Conservation (phyloP, 2,797 vertebrate species). For the Megaceryle alcyon region DNA sequence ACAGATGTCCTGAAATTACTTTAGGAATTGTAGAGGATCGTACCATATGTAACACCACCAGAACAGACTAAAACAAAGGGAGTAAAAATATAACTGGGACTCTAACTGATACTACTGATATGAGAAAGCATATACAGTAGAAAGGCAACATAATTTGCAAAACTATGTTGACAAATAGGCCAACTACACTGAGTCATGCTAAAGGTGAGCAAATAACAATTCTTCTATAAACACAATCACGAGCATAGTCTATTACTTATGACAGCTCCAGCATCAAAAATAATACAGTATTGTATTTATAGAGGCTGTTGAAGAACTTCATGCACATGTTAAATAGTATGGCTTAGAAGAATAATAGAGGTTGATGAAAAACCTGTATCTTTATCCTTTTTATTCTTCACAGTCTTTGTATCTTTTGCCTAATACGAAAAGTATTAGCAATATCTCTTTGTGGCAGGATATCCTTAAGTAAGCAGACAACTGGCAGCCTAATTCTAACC, state of each 20-base stretch:
- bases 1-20: background rate
- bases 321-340: background rate
- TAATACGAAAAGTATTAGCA: background rate
- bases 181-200: constrained; percentile 36
- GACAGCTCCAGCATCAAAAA: background rate
- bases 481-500: background rate
- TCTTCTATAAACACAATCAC: background rate
- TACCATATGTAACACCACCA: background rate
- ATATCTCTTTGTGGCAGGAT: background rate
- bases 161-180: background rate
- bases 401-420: background rate
- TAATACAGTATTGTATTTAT: background rate
- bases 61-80: background rate
- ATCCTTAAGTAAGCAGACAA: background rate
- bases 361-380: background rate
- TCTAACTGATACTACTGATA: background rate
- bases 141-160: constrained; percentile 26
- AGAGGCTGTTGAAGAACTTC: background rate
- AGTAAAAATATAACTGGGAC: background rate
- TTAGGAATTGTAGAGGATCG: background rate
- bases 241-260: background rate
- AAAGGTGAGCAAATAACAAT: constrained; percentile 19
- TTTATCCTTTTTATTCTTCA: background rate
- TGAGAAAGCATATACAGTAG: background rate
- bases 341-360: background rate